Evolutionary conservation across 2,888 invertebrate genomes (phyloP).

Genomic region (Cenopis cana): DNA sequence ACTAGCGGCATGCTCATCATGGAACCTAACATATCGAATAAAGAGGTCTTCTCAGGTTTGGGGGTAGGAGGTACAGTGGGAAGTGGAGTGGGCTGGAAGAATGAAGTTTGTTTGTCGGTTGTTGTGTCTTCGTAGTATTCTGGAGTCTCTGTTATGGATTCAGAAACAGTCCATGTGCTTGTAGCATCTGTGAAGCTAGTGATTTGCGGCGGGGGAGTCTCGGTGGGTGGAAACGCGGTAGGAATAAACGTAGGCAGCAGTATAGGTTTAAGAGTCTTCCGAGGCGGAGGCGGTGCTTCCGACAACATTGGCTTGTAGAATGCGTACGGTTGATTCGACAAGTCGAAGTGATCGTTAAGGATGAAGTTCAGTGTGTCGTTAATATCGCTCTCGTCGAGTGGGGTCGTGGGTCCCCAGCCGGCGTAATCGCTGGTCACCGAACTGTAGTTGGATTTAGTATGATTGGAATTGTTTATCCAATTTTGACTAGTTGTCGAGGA

Average conservation of each 20-base stretch:
- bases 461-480: conserved; percentile 70
- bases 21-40: conserved; percentile 74
- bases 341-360: conserved; percentile 62
- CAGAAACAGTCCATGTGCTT: conserved; percentile 44
- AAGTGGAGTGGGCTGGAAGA: conserved; percentile 55
- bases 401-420: conserved; percentile 81
- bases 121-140: conserved; percentile 62
- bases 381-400: conserved; percentile 62
- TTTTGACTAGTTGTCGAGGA: conserved; percentile 83
- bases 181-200: conserved; percentile 53
- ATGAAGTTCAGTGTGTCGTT: conserved; percentile 78
- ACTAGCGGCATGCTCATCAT: conserved; percentile 81
- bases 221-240: conserved; percentile 64
- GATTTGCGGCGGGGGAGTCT: conserved; percentile 48
- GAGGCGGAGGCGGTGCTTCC: conserved; percentile 69
- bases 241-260: conserved; percentile 66
- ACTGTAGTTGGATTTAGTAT: conserved; percentile 63
- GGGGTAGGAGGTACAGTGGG: conserved; percentile 53
- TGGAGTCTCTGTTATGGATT: conserved; percentile 45
- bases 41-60: conserved; percentile 55
- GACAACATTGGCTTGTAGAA: conserved; percentile 75
- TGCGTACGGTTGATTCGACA: conserved; percentile 64
- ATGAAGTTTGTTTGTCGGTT: conserved; percentile 57
- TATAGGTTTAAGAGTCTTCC: conserved; percentile 58
- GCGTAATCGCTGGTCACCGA: conserved; percentile 78